Base-by-base conservation (phyloP, 1,140 invertebrate genomes). In the Euura lappo region DNA sequence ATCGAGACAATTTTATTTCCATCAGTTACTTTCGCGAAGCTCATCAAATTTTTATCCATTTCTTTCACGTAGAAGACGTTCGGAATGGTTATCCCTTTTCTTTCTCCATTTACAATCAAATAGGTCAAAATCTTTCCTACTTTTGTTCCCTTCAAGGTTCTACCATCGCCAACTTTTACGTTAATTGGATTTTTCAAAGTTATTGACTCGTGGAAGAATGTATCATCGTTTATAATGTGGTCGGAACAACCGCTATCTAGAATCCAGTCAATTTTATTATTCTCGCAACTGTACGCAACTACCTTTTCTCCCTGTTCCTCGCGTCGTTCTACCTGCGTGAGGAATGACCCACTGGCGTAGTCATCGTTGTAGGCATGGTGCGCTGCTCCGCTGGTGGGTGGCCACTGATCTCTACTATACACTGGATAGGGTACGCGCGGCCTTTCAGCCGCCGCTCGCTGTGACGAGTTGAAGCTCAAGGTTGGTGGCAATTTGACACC, bases 101-200 rank as follows among this genome's bases (percentile, higher is more conserved):
- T 66, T 60, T 68, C 69, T 8, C 51, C 68, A 72, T 75, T 66
- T 60, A 77, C 74, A 8, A 51, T 67, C 65, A 76, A 77, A 68
- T 72, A 69, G 1, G 73, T 74, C 42, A 43, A n/a, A 51, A 79
- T 60, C 71, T 74, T 73, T 28, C 78, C 78, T 46, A 76, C 65
- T 76, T 77, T 79, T 4, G 76, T 77, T 2, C 67, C 74, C 69
- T 77, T 77, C 51, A 77, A 74, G n/a, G 71, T 72, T 74, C 76
- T 69, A 69, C 78, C 73, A 68, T 79, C 78, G n/a, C 70, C 78
- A 6, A 79, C 71, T 79, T 77, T 79, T 42, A 77, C 76, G 10
- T 79, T 76, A 46, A 77, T 73, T 7, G 72, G 76, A 6, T 73
- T 70, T 68, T 75, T 72, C 44, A 79, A 72, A 45, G 64, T 64